phyloP scores from a whole-genome alignment of 2,797 vertebrate species.

The Sciurus vulgaris region DNA sequence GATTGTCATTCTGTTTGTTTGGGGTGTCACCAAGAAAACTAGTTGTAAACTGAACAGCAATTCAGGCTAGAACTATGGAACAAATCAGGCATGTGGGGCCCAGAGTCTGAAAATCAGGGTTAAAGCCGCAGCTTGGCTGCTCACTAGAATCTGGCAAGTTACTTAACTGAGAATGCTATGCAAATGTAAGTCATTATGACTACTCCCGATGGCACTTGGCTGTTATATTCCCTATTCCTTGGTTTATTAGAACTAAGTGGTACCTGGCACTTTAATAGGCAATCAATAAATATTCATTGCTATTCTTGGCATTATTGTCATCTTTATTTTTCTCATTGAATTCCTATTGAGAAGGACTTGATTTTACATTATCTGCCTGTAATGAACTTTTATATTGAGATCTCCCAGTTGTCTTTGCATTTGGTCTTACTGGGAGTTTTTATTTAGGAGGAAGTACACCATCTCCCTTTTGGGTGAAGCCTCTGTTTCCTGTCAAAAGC shows the following conservation, averaged over 20 bases:
- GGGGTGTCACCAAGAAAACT: not conserved
- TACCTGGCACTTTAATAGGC: not conserved
- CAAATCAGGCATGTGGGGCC: not conserved
- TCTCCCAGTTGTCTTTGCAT: constrained; percentile 38
- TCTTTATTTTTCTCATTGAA: constrained; percentile 43
- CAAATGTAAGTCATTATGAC: not conserved
- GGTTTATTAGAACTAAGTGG: not conserved
- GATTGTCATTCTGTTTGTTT: constrained; percentile 36
- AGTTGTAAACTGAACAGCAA: not conserved
- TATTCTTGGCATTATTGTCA: not conserved
- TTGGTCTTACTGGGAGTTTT: constrained; percentile 36
- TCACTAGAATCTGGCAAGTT: not conserved
- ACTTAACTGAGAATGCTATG: constrained; percentile 2
- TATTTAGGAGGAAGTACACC: not conserved
- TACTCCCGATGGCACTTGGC: constrained; percentile 15
- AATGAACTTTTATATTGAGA: not conserved
- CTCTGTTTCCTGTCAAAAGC: constrained; percentile 44
- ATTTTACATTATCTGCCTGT: not conserved
- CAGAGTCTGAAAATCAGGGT: not conserved
- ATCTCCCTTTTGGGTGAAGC: constrained; percentile 12
- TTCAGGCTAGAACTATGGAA: constrained; percentile 20
- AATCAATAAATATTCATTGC: not conserved
- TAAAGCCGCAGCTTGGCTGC: not conserved
- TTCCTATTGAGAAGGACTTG: not conserved
- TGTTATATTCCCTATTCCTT: not conserved